Conservation (phyloP, 2,797 vertebrate genomes). For the Gymnoscopelus braueri region DNA sequence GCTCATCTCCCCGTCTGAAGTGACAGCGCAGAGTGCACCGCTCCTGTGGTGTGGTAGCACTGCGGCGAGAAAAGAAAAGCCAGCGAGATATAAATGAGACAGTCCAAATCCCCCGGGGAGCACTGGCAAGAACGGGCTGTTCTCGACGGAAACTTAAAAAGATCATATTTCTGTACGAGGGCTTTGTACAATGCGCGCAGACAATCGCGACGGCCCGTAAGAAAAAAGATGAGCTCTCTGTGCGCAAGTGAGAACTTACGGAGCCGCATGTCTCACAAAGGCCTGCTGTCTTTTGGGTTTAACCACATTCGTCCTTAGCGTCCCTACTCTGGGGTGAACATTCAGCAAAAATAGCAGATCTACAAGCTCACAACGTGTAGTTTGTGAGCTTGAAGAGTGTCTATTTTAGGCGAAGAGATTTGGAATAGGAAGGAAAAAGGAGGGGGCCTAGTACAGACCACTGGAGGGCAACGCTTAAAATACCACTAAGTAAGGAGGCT, state of each 20-base stretch:
- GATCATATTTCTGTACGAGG: slow-evolving; percentile 52
- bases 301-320: no score
- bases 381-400: no score
- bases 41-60: slow-evolving; percentile 27
- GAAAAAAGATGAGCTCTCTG: slow-evolving; percentile 11
- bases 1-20: slow-evolving; percentile 52
- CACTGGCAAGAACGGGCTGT: slow-evolving; percentile 38
- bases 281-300: slow-evolving; percentile 13
- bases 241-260: slow-evolving; percentile 19
- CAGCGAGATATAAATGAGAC: slow-evolving; percentile 46
- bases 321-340: no score
- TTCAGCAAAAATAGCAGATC: no score
- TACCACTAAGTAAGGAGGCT: slow-evolving; percentile 10
- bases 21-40: slow-evolving; percentile 32
- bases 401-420: no score
- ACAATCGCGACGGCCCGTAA: slow-evolving; percentile 19
- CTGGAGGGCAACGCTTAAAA: slow-evolving; percentile 1
- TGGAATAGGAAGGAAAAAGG: no score
- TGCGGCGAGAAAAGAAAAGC: slow-evolving; percentile 22
- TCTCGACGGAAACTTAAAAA: slow-evolving; percentile 52
- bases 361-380: no score
- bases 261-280: slow-evolving; percentile 27
- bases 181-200: slow-evolving; percentile 26
- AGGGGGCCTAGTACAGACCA: no score
- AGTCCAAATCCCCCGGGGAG: slow-evolving; percentile 39